Percentiles rank a stretch among this genome's conserved stretches.
phyloP scores from a whole-genome alignment of 2,888 invertebrate species.

The Hydraecia micacea region DNA sequence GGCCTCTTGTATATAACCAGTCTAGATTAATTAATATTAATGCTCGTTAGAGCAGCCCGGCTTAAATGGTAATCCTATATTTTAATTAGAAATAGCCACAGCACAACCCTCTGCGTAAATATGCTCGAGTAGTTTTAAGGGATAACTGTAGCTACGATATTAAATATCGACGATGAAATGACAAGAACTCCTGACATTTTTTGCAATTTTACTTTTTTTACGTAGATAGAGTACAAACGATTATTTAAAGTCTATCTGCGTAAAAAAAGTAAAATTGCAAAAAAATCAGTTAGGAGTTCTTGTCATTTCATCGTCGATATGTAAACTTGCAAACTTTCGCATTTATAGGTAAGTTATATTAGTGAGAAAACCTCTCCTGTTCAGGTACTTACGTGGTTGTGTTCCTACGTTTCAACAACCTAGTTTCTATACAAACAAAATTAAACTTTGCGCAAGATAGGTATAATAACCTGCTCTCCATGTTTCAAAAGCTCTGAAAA shows the following conservation, averaged over 20 bases:
- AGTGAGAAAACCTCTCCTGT: not conserved
- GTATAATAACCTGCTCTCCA: not conserved
- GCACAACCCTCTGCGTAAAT: not conserved
- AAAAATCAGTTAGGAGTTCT: too few relatives aligned
- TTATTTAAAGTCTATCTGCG: too few relatives aligned
- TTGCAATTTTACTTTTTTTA: too few relatives aligned
- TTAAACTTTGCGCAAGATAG: not conserved
- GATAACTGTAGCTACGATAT: not conserved
- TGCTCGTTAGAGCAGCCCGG: not conserved
- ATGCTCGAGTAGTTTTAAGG: not conserved
- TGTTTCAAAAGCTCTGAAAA: not conserved
- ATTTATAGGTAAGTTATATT: not conserved
- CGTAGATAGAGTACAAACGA: too few relatives aligned
- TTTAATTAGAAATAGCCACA: not conserved
- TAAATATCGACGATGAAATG: too few relatives aligned
- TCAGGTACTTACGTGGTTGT: not conserved
- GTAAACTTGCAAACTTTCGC: not conserved
- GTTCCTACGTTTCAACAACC: not conserved
- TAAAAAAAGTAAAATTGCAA: too few relatives aligned
- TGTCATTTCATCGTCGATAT: too few relatives aligned
- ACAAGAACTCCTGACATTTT: too few relatives aligned
- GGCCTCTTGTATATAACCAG: not conserved
- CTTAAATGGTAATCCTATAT: constrained; percentile 1
- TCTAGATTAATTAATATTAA: not conserved
- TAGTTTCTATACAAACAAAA: constrained; percentile 1